Percentiles rank a stretch among this genome's conserved stretches.
Conservation (phyloP, 2,113 vertebrate species). For the Empidonax alnorum region DNA sequence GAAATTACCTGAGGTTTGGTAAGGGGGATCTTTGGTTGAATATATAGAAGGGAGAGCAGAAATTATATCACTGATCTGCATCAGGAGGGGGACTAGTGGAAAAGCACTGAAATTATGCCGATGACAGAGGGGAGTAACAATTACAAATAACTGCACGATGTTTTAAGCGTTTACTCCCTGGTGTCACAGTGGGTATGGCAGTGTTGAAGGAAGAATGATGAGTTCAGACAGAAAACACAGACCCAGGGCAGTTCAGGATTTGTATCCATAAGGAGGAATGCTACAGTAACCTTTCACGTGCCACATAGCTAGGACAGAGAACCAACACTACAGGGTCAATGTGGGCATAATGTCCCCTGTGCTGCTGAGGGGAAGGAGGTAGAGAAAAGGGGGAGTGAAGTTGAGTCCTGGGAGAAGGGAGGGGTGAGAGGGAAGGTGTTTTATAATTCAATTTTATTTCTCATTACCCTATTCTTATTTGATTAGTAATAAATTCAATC, state of each 20-base stretch:
- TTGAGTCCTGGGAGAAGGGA: neutral
- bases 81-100: neutral
- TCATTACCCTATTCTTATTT: neutral
- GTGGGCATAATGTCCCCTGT: neutral
- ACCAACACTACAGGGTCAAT: neutral
- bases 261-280: neutral
- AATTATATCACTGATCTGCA: neutral
- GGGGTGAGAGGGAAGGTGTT: neutral
- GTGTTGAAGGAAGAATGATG: neutral
- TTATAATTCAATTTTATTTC: neutral
- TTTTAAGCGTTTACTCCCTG: neutral
- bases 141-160: neutral
- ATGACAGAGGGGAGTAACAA: neutral
- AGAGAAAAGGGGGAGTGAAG: neutral
- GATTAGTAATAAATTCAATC: neutral
- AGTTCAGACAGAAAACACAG: neutral
- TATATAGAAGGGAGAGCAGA: neutral
- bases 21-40: neutral
- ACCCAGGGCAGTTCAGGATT: neutral
- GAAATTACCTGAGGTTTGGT: neutral
- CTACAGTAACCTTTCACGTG: neutral
- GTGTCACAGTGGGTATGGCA: neutral
- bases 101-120: neutral
- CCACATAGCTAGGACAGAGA: neutral
- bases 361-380: neutral